These are phyloP conservation scores for Plodia interpunctella DNA, from an alignment of 1,140 invertebrate species.

Conservation along the genomic window DNA sequence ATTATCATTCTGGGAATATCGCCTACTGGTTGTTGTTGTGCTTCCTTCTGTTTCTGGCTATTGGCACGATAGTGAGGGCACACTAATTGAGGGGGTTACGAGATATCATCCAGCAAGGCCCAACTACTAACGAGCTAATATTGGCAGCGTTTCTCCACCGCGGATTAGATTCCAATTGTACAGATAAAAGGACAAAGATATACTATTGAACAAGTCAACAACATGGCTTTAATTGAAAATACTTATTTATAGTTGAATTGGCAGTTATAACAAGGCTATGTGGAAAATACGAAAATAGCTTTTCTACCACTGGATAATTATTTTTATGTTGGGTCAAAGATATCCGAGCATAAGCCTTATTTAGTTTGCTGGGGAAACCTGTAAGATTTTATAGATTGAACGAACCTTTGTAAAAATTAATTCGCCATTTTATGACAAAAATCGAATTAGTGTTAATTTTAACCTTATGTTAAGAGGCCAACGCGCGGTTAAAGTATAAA, in stretches of 20 bases:
- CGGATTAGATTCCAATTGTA: slow-evolving; percentile 7
- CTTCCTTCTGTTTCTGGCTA: slow-evolving; percentile 37
- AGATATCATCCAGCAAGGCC: slow-evolving; percentile 50
- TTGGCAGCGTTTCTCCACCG: slow-evolving; percentile 10
- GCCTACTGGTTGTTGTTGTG: background rate
- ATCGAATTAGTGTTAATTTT: no score
- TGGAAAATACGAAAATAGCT: background rate
- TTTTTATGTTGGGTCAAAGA: no score
- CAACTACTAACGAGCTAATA: slow-evolving; percentile 51
- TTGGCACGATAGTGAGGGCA: slow-evolving; percentile 39
- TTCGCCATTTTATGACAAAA: no score
- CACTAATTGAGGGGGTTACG: slow-evolving; percentile 54
- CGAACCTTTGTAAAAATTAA: background rate
- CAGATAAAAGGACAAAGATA: slow-evolving; percentile 5
- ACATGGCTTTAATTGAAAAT: background rate
- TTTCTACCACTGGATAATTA: no score
- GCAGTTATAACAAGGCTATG: background rate
- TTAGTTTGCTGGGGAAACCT: background rate
- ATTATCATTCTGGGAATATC: background rate
- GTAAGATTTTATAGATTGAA: background rate
- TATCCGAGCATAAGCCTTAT: no score
- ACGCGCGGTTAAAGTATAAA: no score
- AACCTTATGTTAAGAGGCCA: no score
- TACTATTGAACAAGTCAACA: background rate
- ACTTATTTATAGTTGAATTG: background rate